Evolutionary conservation across 2,113 vertebrate species (phyloP).

Genomic region (Cebus imitator): DNA sequence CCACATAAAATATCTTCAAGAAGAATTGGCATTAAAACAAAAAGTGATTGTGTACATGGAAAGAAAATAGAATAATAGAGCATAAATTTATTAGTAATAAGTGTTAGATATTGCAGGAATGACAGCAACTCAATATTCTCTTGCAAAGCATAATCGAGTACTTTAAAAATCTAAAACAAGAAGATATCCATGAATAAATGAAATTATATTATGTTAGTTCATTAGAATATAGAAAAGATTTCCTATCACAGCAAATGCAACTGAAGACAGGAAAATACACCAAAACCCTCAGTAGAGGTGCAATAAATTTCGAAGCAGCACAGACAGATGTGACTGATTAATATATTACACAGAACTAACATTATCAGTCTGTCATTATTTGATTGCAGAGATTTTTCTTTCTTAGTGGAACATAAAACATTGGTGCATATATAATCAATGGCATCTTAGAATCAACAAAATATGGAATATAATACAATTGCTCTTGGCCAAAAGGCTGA

Average conservation of each 20-base stretch:
- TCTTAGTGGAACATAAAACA: not conserved
- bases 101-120: not conserved
- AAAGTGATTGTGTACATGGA: not conserved
- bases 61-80: not conserved
- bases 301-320: not conserved
- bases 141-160: not conserved
- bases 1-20: not conserved
- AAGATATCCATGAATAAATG: not conserved
- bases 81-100: not conserved
- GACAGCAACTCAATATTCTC: not conserved
- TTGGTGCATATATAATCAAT: not conserved
- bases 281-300: not conserved
- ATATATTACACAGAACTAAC: not conserved
- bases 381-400: not conserved
- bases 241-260: not conserved
- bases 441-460: not conserved
- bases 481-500: too few species aligned
- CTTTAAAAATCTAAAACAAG: not conserved
- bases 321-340: not conserved
- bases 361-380: not conserved
- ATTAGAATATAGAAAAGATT: not conserved
- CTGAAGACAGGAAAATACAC: not conserved
- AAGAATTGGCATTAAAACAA: not conserved
- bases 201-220: not conserved
- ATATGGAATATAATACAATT: not conserved